phyloP scores from a whole-genome alignment of 2,113 vertebrate species.

The Heterotis niloticus region DNA sequence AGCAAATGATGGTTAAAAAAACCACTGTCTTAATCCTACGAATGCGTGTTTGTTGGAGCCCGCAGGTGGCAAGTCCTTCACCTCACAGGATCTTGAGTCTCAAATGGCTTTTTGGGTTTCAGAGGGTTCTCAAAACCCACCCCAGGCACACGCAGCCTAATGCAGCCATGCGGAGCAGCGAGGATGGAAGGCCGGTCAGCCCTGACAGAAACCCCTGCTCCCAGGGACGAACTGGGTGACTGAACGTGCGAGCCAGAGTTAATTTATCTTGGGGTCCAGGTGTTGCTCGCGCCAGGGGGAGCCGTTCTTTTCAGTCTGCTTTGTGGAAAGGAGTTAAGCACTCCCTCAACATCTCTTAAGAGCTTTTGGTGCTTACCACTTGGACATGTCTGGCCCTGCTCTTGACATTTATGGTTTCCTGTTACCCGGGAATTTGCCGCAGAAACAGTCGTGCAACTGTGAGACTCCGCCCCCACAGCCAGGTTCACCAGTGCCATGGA shows the following conservation, averaged over 20 bases:
- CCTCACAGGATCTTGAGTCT: background rate
- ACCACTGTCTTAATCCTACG: background rate
- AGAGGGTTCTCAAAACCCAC: background rate
- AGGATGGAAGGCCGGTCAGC: conserved; percentile 20
- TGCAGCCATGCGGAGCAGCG: conserved; percentile 18
- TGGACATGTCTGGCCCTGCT: conserved; percentile 36
- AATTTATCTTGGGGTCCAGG: conserved; percentile 27
- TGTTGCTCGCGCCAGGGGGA: conserved; percentile 32
- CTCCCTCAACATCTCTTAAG: conserved; percentile 32
- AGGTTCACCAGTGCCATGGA: background rate
- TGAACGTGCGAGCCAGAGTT: conserved; percentile 21
- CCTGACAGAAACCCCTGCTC: background rate
- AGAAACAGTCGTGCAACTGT: background rate
- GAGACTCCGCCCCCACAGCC: background rate
- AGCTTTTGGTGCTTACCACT: conserved; percentile 37
- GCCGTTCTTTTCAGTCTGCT: conserved; percentile 42
- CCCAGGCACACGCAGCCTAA: conserved; percentile 20
- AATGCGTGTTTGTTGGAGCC: background rate
- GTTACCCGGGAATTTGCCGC: background rate
- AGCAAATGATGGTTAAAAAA: conserved; percentile 14
- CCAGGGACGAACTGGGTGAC: background rate
- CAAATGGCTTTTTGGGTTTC: background rate
- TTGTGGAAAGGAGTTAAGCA: conserved; percentile 38
- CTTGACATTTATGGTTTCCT: conserved; percentile 8
- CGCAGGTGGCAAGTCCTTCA: background rate